Base-by-base conservation (phyloP, 2,113 vertebrate species). In the Cyprinodon brontotheroides region DNA sequence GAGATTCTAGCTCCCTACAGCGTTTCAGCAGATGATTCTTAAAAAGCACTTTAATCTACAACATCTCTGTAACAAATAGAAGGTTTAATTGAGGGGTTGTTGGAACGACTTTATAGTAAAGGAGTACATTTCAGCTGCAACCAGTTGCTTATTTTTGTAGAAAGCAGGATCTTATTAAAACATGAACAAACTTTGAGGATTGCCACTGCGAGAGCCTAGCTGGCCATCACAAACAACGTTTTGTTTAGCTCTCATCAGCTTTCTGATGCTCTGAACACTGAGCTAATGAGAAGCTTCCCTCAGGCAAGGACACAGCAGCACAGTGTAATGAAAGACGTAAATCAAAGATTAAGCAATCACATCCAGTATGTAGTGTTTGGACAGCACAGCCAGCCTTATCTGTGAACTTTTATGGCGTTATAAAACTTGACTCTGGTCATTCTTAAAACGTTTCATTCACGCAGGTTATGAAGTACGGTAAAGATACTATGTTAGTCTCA, bases 301-400 rank as follows among this genome's bases (percentile, higher is more conserved):
- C 39, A 73, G 20, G 17, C 65, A 78, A 11, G 70, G 62, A 47
- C 41, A 17, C 53, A 57, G 36, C 45, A 65, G n/a, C 29, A 29
- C 4, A 41, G 11, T 65, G 12, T 72, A 68, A 70, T 81, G 22
- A 82, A 71, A 63, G 61, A 38, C 29, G 1, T 53, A 37, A 38
- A 57, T 66, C 39, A 60, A 57, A 39, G 43, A 57, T 61, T 39
- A 53, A 40, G 48, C 70, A 62, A 29, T 50, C 43, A 63, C 53
- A n/a, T 37, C 3, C 50, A 59, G 43, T 47, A 17, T 57, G 68
- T 77, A 38, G 17, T 20, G 48, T 20, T 45, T 74, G 40, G 43
- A 59, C 13, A 36, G 36, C 63, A 9, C 17, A 65, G 59, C 10
- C 61, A 72, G 59, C 14, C 8, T 13, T 11, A 11, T 50, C 47